Evolutionary conservation across 2,797 vertebrate genomes (phyloP).

Genomic region (Intellagama lesueurii): DNA sequence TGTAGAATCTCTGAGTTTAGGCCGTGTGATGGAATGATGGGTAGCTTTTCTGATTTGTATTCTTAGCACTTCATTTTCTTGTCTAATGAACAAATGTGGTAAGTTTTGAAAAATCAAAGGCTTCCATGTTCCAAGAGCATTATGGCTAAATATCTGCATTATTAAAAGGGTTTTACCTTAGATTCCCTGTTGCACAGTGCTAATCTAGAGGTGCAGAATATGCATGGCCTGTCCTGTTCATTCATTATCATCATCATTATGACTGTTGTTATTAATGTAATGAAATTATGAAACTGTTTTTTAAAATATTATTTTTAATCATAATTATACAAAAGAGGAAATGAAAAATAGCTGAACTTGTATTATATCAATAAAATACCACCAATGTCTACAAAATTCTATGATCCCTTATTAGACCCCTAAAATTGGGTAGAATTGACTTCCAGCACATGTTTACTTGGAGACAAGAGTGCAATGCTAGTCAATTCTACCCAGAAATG

Average conservation of each 20-base stretch:
- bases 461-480: background rate
- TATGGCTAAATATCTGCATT: background rate
- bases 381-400: background rate
- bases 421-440: background rate
- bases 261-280: background rate
- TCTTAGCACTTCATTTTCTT: constrained; percentile 22
- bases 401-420: background rate
- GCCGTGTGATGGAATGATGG: background rate
- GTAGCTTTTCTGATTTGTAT: background rate
- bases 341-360: background rate
- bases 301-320: background rate
- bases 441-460: background rate
- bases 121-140: background rate
- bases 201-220: background rate
- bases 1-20: background rate
- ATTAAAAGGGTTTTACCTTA: background rate
- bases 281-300: background rate
- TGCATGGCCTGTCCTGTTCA: background rate
- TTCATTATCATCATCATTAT: background rate
- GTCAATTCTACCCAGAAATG: background rate
- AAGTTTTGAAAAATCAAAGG: background rate
- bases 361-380: background rate
- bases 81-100: background rate
- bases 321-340: background rate
- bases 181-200: background rate